Percentiles rank a stretch among this genome's conserved stretches.
Conservation (phyloP, 2,113 vertebrate species). For the Carlito syrichta region DNA sequence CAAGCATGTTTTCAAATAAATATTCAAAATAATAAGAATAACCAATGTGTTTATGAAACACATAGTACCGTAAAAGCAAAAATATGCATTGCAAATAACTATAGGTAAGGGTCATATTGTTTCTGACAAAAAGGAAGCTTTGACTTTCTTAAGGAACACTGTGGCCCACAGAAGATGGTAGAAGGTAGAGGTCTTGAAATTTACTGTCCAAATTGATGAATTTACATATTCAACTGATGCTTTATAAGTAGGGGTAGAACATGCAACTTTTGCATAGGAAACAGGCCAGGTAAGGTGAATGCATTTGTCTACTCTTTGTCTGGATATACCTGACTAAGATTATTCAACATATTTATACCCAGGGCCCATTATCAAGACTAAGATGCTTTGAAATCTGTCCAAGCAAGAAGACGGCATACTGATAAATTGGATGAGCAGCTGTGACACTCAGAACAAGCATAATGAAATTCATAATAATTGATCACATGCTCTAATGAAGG, state of each 20-base stretch:
- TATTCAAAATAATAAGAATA: neutral
- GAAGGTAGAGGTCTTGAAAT: neutral
- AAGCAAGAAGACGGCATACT: neutral
- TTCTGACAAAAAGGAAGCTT: neutral
- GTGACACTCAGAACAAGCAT: neutral
- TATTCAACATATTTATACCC: neutral
- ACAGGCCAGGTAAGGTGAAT: neutral
- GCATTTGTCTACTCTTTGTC: neutral
- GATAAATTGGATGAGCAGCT: neutral
- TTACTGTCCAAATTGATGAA: neutral
- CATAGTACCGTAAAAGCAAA: neutral
- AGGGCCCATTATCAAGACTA: neutral
- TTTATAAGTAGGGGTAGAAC: neutral
- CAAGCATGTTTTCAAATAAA: neutral
- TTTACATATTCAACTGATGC: neutral
- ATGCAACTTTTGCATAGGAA: neutral
- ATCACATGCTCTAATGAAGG: neutral
- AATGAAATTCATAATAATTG: neutral
- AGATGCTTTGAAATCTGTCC: neutral
- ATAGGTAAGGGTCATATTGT: neutral
- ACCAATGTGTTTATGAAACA: neutral
- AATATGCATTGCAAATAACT: neutral
- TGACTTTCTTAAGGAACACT: neutral
- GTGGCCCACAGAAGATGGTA: neutral
- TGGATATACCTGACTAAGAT: neutral